phyloP scores from a whole-genome alignment of 2,888 invertebrate species.

The Diaphora mendica region DNA sequence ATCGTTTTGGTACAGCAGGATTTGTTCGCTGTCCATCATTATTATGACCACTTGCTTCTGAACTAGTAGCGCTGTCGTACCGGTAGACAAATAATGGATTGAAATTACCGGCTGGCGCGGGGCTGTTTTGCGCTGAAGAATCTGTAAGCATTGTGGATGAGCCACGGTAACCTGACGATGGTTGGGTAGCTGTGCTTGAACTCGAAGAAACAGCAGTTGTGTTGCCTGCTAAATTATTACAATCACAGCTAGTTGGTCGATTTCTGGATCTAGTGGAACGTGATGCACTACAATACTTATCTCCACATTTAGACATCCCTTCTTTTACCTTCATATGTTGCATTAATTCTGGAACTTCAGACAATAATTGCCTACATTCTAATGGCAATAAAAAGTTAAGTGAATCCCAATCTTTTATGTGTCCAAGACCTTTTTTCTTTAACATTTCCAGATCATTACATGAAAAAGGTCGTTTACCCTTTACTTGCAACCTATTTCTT shows the following conservation, averaged over 20 bases:
- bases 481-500: conserved; percentile 73
- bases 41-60: conserved; percentile 90
- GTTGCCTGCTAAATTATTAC: conserved; percentile 84
- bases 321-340: conserved; percentile 88
- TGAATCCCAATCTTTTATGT: conserved; percentile 97
- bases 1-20: conserved; percentile 89
- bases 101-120: conserved; percentile 86
- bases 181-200: conserved; percentile 91
- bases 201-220: conserved; percentile 88
- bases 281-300: conserved; percentile 78
- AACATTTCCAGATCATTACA: conserved; percentile 93
- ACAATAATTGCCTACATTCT: conserved; percentile 92
- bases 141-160: conserved; percentile 94
- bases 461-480: conserved; percentile 90
- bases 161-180: conserved; percentile 94
- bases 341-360: conserved; percentile 92
- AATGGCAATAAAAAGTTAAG: conserved; percentile 94
- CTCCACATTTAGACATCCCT: conserved; percentile 62
- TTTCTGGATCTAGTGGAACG: conserved; percentile 85
- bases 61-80: conserved; percentile 91
- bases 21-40: conserved; percentile 79
- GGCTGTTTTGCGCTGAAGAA: conserved; percentile 90
- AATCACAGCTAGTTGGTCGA: conserved; percentile 88
- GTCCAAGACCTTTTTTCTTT: conserved; percentile 92
- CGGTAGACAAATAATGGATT: conserved; percentile 93